phyloP scores from a whole-genome alignment of 2,888 invertebrate genomes.

The Nomada goodeniana region DNA sequence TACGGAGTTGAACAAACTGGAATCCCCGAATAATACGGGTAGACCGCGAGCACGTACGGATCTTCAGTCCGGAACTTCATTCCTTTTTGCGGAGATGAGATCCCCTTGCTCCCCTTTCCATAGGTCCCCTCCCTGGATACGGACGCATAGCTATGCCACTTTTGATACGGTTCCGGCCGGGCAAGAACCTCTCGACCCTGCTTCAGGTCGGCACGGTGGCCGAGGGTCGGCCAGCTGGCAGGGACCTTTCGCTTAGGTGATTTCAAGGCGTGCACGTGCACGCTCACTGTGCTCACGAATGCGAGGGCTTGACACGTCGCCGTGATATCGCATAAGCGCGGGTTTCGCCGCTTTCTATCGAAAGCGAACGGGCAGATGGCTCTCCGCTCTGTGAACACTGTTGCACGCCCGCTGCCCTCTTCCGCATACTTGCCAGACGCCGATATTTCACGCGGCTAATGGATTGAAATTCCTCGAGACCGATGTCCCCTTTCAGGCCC shows the following conservation, averaged over 20 bases:
- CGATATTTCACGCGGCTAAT: conserved; percentile 57
- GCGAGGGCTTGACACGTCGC: conserved; percentile 67
- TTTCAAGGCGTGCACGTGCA: conserved; percentile 69
- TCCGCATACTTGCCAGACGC: conserved; percentile 63
- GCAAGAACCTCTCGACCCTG: conserved; percentile 76
- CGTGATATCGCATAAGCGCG: conserved; percentile 72
- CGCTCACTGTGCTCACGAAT: conserved; percentile 58
- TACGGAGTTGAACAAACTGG: conserved; percentile 21
- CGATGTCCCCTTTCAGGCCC: not conserved
- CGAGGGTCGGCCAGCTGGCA: conserved; percentile 66
- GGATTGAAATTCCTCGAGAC: conserved; percentile 50
- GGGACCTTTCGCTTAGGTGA: conserved; percentile 70
- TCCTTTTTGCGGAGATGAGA: conserved; percentile 37
- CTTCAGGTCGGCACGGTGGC: conserved; percentile 58
- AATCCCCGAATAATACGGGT: conserved; percentile 14
- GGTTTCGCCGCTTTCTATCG: conserved; percentile 58
- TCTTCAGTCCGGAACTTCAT: conserved; percentile 37
- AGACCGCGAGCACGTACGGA: conserved; percentile 10
- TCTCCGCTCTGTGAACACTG: conserved; percentile 14
- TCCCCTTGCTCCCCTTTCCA: conserved; percentile 52
- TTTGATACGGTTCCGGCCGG: conserved; percentile 77
- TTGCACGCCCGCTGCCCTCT: conserved; percentile 35
- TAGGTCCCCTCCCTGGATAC: conserved; percentile 31
- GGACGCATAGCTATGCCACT: conserved; percentile 66
- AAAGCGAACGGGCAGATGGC: conserved; percentile 65